Percentiles rank a stretch among this genome's conserved stretches.
These are phyloP conservation scores for Vidua macroura DNA, from an alignment of 2,113 vertebrate genomes.

Conservation along the genomic window DNA sequence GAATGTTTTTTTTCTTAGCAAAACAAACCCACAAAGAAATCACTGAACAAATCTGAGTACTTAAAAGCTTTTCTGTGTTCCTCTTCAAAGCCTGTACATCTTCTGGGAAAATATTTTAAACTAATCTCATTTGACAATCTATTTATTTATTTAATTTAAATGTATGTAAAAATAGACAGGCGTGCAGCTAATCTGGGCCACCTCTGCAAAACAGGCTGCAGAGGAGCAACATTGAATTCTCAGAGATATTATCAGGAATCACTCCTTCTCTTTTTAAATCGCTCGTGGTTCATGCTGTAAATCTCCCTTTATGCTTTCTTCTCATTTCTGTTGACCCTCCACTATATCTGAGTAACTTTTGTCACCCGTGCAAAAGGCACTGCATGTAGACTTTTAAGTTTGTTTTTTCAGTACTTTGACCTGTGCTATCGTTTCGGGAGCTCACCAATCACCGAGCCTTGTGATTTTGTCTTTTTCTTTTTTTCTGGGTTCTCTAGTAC, in stretches of 20 bases:
- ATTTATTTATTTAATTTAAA: conserved; percentile 38
- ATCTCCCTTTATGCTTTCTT: neutral
- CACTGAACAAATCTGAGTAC: neutral
- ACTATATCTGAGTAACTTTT: neutral
- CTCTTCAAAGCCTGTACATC: neutral
- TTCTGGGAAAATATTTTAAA: conserved; percentile 32
- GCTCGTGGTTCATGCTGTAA: neutral
- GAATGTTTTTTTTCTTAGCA: neutral
- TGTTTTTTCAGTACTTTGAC: conserved; percentile 20
- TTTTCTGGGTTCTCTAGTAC: neutral
- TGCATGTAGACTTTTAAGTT: neutral
- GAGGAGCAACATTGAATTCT: neutral
- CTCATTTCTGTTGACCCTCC: neutral
- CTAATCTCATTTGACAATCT: conserved; percentile 10
- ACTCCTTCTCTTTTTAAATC: neutral
- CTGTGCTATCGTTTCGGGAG: neutral
- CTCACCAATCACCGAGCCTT: conserved; percentile 30
- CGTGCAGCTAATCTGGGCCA: conserved; percentile 16
- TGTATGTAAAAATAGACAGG: neutral
- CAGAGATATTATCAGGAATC: neutral
- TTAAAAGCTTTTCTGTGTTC: conserved; percentile 7
- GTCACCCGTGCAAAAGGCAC: neutral
- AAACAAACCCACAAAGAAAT: neutral
- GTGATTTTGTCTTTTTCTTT: neutral
- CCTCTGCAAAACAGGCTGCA: neutral